phyloP scores from a whole-genome alignment of 1,140 invertebrate genomes.

The Heliothis subflexa region DNA sequence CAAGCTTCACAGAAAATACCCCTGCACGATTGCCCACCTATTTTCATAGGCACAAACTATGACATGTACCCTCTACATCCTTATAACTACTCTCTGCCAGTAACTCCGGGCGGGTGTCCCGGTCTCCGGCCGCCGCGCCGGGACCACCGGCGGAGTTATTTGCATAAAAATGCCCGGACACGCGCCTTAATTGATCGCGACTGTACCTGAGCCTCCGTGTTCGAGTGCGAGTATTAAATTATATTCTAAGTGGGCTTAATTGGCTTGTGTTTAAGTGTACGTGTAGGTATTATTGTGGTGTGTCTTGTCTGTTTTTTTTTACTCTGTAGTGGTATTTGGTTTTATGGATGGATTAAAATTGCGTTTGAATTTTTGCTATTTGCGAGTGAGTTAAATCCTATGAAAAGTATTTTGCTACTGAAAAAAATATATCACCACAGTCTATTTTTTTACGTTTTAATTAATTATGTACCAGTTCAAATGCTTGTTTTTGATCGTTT shows the following conservation, averaged over 20 bases:
- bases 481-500: too few relatives aligned
- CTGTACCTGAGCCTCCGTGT: background rate
- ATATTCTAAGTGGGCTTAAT: constrained; percentile 40
- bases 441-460: too few relatives aligned
- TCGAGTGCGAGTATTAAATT: constrained; percentile 25
- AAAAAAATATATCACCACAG: too few relatives aligned
- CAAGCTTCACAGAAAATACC: too few relatives aligned
- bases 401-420: too few relatives aligned
- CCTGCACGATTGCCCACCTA: too few relatives aligned
- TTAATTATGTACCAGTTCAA: too few relatives aligned
- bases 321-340: background rate
- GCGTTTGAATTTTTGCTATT: background rate
- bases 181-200: constrained; percentile 71
- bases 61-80: background rate
- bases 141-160: constrained; percentile 70
- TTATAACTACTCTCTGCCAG: background rate
- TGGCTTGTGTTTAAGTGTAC: constrained; percentile 26
- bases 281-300: constrained; percentile 27
- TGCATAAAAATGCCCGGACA: constrained; percentile 75
- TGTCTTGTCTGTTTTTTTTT: background rate
- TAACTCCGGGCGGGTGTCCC: background rate
- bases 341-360: background rate
- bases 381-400: too few relatives aligned
- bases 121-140: constrained; percentile 29
- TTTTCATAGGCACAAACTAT: background rate